Conservation (phyloP, 1,140 invertebrate genomes). For the Holotrichia oblita region DNA sequence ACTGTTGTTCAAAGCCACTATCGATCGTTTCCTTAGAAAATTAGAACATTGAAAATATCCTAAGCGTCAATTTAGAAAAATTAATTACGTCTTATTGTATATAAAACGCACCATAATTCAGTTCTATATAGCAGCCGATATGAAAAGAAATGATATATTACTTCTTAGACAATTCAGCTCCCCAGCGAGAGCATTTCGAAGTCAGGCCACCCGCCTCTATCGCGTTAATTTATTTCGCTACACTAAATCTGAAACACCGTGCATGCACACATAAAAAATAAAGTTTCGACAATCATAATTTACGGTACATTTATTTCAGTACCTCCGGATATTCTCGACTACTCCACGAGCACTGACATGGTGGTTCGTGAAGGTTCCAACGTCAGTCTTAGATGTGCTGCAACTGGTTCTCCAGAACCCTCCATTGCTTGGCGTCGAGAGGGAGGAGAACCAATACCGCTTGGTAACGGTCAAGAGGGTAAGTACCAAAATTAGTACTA, state of each 20-base stretch:
- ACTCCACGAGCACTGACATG: conserved; percentile 87
- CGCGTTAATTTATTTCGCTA: conserved; percentile 27
- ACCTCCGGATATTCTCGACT: conserved; percentile 88
- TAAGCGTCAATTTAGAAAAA: neutral
- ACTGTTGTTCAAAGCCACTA: too few species aligned
- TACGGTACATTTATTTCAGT: conserved; percentile 68
- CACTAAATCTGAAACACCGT: conserved; percentile 20
- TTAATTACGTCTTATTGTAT: conserved; percentile 5
- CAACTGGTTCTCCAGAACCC: conserved; percentile 84
- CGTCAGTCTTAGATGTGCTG: conserved; percentile 85
- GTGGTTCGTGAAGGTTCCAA: conserved; percentile 86
- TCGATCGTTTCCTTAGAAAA: too few species aligned
- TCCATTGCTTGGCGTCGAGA: conserved; percentile 88
- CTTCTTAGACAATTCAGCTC: neutral
- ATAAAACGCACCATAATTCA: neutral
- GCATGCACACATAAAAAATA: conserved; percentile 23
- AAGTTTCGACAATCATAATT: conserved; percentile 47
- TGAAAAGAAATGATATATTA: conserved; percentile 22
- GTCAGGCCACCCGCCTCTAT: neutral
- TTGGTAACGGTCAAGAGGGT: conserved; percentile 67
- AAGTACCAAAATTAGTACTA: conserved; percentile 34
- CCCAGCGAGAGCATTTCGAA: neutral
- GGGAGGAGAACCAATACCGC: conserved; percentile 70
- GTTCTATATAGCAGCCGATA: neutral
- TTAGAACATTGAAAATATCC: neutral